Evolutionary conservation across 2,113 vertebrate genomes (phyloP).

Genomic region (Takifugu flavidus): DNA sequence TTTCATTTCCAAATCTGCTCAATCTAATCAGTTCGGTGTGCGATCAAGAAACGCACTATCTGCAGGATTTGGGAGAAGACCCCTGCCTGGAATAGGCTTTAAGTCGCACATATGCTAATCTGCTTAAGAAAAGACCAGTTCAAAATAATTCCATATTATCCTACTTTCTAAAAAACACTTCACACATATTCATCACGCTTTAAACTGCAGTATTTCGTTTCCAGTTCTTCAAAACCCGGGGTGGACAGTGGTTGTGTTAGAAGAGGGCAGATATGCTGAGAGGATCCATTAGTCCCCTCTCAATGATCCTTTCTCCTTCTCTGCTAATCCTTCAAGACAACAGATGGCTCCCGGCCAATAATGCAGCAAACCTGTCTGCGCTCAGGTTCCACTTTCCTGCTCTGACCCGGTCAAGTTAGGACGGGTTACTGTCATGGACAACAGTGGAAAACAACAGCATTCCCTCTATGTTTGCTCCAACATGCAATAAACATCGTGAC

Average conservation of each 20-base stretch:
- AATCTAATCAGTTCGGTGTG: not conserved
- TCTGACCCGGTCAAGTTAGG: conserved; percentile 12
- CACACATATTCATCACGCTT: no score
- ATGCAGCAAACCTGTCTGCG: conserved; percentile 29
- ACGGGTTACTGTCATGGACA: not conserved
- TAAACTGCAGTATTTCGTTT: no score
- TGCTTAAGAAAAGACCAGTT: conserved; percentile 38
- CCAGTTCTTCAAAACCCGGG: not conserved
- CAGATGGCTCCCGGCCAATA: conserved; percentile 59
- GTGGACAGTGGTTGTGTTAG: conserved; percentile 15
- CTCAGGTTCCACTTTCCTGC: conserved; percentile 22
- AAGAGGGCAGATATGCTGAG: conserved; percentile 37
- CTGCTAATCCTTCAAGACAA: conserved; percentile 56
- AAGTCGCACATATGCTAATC: conserved; percentile 21
- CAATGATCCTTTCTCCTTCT: conserved; percentile 50
- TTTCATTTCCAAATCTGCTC: conserved; percentile 1
- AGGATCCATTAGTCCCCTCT: conserved; percentile 56
- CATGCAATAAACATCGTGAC: no score
- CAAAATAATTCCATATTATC: conserved; percentile 24
- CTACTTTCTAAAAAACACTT: conserved; percentile 21
- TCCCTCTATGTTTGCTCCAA: no score
- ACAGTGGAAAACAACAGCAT: not conserved
- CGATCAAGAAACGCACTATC: conserved; percentile 3
- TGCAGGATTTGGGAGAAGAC: conserved; percentile 13
- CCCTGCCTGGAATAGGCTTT: not conserved